Evolutionary conservation across 1,140 invertebrate genomes (phyloP).

Genomic region (Pristionchus pacificus): DNA sequence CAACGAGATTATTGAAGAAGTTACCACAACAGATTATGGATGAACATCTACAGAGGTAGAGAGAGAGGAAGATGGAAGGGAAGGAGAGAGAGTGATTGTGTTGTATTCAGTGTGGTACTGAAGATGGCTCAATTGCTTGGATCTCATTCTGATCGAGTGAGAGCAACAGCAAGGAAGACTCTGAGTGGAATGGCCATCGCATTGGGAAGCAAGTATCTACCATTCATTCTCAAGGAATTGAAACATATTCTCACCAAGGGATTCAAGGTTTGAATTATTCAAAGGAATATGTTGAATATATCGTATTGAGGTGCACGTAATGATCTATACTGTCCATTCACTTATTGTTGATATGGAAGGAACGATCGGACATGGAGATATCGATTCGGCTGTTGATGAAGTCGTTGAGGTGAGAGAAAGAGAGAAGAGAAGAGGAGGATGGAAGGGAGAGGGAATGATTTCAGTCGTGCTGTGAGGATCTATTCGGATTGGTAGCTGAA

Average conservation of each 20-base stretch:
- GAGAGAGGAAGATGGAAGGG: too few species aligned
- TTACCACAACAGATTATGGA: constrained; percentile 72
- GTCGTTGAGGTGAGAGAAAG: constrained; percentile 76
- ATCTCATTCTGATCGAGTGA: constrained; percentile 10
- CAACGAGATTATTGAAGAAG: constrained; percentile 84
- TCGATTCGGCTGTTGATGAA: constrained; percentile 73
- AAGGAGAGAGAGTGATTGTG: too few species aligned
- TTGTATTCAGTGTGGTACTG: too few species aligned
- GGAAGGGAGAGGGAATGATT: not conserved
- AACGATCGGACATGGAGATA: constrained; percentile 68
- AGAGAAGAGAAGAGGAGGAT: too few species aligned
- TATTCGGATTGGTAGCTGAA: not conserved
- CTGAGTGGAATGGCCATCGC: constrained; percentile 80
- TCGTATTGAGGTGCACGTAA: constrained; percentile 75
- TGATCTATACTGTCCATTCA: constrained; percentile 80
- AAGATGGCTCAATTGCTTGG: too few species aligned
- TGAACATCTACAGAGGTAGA: constrained; percentile 73
- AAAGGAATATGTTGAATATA: too few species aligned
- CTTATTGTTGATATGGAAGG: constrained; percentile 71
- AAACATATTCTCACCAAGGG: constrained; percentile 76
- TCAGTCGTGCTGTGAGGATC: not conserved
- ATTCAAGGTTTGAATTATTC: constrained; percentile 68
- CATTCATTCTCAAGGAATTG: constrained; percentile 75
- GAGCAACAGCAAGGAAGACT: constrained; percentile 72
- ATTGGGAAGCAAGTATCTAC: constrained; percentile 77